Evolutionary conservation across 2,888 invertebrate species (phyloP), one percentile per base, ranked within the genome.

Genomic region (Exocentrus adspersus): DNA sequence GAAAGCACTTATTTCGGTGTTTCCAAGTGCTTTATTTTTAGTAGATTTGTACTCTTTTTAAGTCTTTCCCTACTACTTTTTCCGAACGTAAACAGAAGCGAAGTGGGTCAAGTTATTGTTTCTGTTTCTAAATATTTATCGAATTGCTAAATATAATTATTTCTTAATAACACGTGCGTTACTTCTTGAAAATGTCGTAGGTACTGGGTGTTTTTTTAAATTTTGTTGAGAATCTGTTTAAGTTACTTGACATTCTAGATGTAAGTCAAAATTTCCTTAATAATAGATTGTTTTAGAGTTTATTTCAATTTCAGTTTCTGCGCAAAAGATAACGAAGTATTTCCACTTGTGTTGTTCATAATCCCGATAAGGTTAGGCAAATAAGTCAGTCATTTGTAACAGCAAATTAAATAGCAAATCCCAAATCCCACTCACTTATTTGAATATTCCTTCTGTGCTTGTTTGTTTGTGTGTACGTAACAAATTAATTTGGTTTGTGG

Each of bases 301-400:
- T n/a, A n/a, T n/a, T n/a, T n/a, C n/a, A n/a, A n/a, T n/a, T n/a
- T n/a, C n/a, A n/a, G n/a, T n/a, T 45, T 45, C 20, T 9, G 45
- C 20, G 45, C 45, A 45, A 45, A 45, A 43, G 12, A 17, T 45
- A 7, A 7, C 7, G 24, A 24, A 24, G 24, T 24, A 53, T 53
- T 37, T 53, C 5, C 52, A 21, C 32, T 53, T 37, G 37, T 37
- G 52, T 53, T 28, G 21, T 5, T 17, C 21, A 21, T n/a, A n/a
- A n/a, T n/a, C n/a, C 51, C 7, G 24, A 3, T 7, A 53, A 53
- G 52, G 52, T 53, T 53, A 41, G 41, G 41, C 12, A 41, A 53
- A 53, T 32, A 53, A 53, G 16, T 53, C 52, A 16, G 37, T 41
- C 32, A 53, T 53, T 53, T 53, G 41, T 53, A 53, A 53, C 52